Conservation (phyloP, 2,888 invertebrate genomes). For the Prosopocoilus inquinatus region DNA sequence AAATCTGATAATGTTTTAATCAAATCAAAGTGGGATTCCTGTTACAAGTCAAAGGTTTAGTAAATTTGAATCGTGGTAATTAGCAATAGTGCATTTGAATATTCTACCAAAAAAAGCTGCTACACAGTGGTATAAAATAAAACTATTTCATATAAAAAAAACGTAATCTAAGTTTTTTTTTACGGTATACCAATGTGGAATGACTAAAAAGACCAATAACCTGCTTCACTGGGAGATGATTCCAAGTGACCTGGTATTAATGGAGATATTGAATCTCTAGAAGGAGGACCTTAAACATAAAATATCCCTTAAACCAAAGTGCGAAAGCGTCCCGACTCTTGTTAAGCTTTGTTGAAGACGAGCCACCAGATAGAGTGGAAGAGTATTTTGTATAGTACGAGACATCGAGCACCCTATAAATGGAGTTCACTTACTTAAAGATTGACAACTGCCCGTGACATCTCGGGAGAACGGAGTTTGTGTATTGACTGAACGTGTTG, state of each 20-base stretch:
- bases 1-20: too few species aligned
- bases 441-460: conserved; percentile 65
- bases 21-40: too few species aligned
- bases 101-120: too few species aligned
- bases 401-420: too few species aligned
- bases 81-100: too few species aligned
- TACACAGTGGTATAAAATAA: too few species aligned
- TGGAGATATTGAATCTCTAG: conserved; percentile 66
- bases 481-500: conserved; percentile 74
- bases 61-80: too few species aligned
- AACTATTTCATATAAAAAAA: too few species aligned
- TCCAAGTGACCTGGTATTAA: conserved; percentile 63
- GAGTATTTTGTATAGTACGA: neutral
- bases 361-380: too few species aligned
- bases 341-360: neutral
- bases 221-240: conserved; percentile 58
- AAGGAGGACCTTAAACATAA: conserved; percentile 56
- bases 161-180: too few species aligned
- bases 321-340: neutral
- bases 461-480: conserved; percentile 74
- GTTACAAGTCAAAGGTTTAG: too few species aligned
- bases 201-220: conserved; percentile 27
- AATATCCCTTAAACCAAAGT: conserved; percentile 5
- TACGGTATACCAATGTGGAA: too few species aligned
- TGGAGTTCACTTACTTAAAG: conserved; percentile 59